A percentile compares a stretch with the other conserved stretches of the same genome.
Evolutionary conservation across 2,113 vertebrate genomes (phyloP).

Genomic region (Pelobates fuscus): DNA sequence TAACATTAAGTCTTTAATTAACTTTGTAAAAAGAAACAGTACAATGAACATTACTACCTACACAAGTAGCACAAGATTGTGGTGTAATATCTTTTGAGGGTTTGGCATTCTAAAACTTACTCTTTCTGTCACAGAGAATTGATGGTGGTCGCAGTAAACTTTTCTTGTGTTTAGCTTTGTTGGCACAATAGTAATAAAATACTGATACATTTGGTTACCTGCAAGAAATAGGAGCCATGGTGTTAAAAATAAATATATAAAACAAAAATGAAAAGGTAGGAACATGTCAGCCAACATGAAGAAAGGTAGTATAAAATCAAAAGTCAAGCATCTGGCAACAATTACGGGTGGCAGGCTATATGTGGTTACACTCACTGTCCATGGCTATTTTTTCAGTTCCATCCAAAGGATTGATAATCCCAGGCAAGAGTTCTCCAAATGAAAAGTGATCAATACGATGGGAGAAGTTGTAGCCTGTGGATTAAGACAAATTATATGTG

Average conservation of each 20-base stretch:
- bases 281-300: no score
- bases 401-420: constrained; percentile 92
- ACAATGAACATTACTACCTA: background rate
- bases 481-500: background rate
- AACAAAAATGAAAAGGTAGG: no score
- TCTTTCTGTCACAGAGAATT: constrained; percentile 95
- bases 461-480: constrained; percentile 92
- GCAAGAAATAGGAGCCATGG: constrained; percentile 53
- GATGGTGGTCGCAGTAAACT: constrained; percentile 91
- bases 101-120: constrained; percentile 80
- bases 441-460: constrained; percentile 97
- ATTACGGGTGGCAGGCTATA: background rate
- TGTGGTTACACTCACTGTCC: constrained; percentile 76
- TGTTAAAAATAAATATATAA: no score
- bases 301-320: background rate
- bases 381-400: constrained; percentile 92
- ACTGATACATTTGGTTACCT: constrained; percentile 99
- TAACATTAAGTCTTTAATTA: background rate
- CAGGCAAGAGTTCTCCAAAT: constrained; percentile 91
- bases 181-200: constrained; percentile 97
- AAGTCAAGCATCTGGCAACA: no score
- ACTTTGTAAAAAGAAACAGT: background rate
- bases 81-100: no score
- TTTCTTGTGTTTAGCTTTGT: constrained; percentile 92
- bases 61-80: no score